These are phyloP conservation scores for Callimico goeldii DNA, from an alignment of 2,797 vertebrate genomes.

Conservation along the genomic window DNA sequence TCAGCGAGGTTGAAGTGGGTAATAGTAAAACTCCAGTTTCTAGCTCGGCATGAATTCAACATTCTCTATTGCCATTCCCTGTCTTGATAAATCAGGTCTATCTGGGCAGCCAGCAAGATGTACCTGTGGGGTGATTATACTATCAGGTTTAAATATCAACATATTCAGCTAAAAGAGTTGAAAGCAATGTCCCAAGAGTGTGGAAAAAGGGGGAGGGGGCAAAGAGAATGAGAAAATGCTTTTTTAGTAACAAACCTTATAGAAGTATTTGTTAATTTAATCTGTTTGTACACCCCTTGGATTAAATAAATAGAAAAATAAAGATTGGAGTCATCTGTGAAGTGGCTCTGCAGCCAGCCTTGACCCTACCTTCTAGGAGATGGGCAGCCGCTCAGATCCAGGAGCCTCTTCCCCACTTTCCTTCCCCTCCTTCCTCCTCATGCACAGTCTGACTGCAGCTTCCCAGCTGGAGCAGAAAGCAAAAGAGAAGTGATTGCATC, in stretches of 20 bases:
- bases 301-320: neutral
- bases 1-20: neutral
- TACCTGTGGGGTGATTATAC: neutral
- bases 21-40: neutral
- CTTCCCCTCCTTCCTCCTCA: neutral
- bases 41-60: neutral
- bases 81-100: neutral
- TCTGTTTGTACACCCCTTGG: neutral
- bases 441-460: neutral
- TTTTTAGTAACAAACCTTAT: neutral
- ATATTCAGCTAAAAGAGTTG: neutral
- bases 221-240: neutral
- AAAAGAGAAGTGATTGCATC: constrained; percentile 37
- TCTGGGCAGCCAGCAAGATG: neutral
- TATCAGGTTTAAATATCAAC: neutral
- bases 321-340: neutral
- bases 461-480: constrained; percentile 23
- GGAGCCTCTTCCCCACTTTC: too few relatives aligned
- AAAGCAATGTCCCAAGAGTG: neutral
- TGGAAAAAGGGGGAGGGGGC: neutral
- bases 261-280: neutral
- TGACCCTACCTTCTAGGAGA: neutral
- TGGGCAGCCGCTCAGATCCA: neutral
- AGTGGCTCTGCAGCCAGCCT: neutral
- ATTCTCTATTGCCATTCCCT: neutral